Evolutionary conservation across 2,888 invertebrate genomes (phyloP), one percentile per base, ranked within the genome.

Genomic region (Drosophila kuntzei): DNA sequence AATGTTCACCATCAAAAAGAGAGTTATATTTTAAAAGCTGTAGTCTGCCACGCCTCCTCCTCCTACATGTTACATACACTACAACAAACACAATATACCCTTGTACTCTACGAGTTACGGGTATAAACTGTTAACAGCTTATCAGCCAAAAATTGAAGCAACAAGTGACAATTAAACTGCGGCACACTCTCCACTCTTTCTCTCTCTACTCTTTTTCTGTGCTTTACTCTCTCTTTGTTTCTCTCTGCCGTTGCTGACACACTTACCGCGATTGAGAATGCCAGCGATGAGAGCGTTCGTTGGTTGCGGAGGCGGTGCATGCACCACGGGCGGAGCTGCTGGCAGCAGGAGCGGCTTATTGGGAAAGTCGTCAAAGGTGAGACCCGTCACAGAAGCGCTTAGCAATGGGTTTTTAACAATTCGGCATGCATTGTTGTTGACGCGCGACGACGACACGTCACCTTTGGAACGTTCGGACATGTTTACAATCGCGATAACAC

Each of bases 341-440:
- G 96, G 96, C 89, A 96, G 93, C 86, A 96, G 92, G 68, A 96
- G 93, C 63, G 95, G 94, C 92, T 95, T 95, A 90, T 95, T 95
- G 76, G 95, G 94, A 93, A 95, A 95, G 92, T 95, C 95, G 81
- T 96, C 96, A 59, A 95, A 94, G 12, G 95, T 95, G 78, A 95
- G 94, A 57, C 95, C 95, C 77, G 95, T 95, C 72, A 96, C 95
- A 66, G 96, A 95, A 58, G 95, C 95, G 80, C 95, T 95, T 71
- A 96, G 93, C 82, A 96, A 93, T 29, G 96, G 95, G 92, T 96
- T 96, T 93, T 94, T 94, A 54, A 94, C 92, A 58, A 87, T 63
- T 93, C 54, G 78, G 59, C 46, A 61, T 41, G 66, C 34, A 93
- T 68, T 93, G 67, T 66, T 81, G 83, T 86, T 82, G 78, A 80